Percentiles rank a stretch among this genome's conserved stretches.
Conservation (phyloP, 2,797 vertebrate genomes). For the Cichlasoma orientale region DNA sequence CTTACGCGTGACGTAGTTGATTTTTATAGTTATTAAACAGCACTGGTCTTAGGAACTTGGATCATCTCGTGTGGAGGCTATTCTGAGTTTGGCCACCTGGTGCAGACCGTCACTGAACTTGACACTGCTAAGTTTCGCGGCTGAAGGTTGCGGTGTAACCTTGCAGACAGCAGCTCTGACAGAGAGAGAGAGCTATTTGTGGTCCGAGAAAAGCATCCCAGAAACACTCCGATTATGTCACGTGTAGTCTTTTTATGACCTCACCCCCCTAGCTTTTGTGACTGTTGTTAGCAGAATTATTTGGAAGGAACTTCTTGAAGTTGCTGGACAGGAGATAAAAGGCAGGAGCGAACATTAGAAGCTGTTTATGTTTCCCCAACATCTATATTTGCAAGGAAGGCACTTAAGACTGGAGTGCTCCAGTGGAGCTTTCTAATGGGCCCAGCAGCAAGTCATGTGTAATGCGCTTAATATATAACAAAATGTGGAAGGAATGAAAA, state of each 20-base stretch:
- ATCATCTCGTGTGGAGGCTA: constrained; percentile 53
- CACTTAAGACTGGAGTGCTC: not conserved
- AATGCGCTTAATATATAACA: not conserved
- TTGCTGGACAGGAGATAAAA: not conserved
- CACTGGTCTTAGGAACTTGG: constrained; percentile 17
- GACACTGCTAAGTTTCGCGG: constrained; percentile 14
- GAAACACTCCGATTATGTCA: constrained; percentile 17
- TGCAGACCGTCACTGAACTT: constrained; percentile 43
- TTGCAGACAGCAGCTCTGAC: not conserved
- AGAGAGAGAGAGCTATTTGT: constrained; percentile 7
- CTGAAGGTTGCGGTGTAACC: not conserved
- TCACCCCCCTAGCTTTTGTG: not conserved
- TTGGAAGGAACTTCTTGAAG: not conserved
- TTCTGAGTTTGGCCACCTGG: constrained; percentile 75
- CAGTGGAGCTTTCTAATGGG: not conserved
- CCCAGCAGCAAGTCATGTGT: not conserved
- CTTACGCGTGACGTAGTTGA: constrained; percentile 44
- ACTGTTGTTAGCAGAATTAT: not conserved
- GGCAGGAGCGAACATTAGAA: not conserved
- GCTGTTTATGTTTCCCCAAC: not conserved
- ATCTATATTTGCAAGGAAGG: not conserved
- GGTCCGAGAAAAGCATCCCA: not conserved
- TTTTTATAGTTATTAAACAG: constrained; percentile 24
- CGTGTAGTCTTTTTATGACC: not conserved
- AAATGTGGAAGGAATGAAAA: not conserved